phyloP scores from a whole-genome alignment of 2,888 invertebrate genomes.

The Mermis nigrescens region DNA sequence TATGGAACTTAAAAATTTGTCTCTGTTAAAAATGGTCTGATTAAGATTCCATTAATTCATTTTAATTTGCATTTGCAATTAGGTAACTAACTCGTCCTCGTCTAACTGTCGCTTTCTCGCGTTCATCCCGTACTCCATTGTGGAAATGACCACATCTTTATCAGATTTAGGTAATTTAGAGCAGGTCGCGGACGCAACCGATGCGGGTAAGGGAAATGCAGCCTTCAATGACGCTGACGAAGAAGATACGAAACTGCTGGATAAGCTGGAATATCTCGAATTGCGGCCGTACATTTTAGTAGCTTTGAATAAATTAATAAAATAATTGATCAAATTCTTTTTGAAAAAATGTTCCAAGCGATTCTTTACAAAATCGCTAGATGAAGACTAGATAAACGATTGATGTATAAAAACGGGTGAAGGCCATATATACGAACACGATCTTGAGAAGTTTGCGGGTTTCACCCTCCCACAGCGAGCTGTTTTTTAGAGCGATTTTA shows the following conservation, averaged over 20 bases:
- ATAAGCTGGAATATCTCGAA: neutral
- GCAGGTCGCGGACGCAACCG: neutral
- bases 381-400: no score
- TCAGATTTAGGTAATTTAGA: neutral
- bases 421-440: no score
- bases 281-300: no score
- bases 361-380: no score
- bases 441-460: no score
- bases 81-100: slow-evolving; percentile 5
- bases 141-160: neutral
- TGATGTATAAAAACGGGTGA: no score
- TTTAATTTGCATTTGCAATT: no score
- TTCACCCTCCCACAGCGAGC: no score
- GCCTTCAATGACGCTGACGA: neutral
- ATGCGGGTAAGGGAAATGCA: neutral
- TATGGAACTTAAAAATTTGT: neutral
- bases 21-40: neutral
- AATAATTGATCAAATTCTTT: no score
- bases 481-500: no score
- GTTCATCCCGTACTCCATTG: slow-evolving; percentile 11
- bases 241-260: neutral
- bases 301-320: no score
- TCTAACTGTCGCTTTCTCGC: slow-evolving; percentile 7
- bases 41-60: neutral
- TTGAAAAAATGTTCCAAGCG: no score